phyloP scores from a whole-genome alignment of 2,797 vertebrate species.

The Sciurus vulgaris region DNA sequence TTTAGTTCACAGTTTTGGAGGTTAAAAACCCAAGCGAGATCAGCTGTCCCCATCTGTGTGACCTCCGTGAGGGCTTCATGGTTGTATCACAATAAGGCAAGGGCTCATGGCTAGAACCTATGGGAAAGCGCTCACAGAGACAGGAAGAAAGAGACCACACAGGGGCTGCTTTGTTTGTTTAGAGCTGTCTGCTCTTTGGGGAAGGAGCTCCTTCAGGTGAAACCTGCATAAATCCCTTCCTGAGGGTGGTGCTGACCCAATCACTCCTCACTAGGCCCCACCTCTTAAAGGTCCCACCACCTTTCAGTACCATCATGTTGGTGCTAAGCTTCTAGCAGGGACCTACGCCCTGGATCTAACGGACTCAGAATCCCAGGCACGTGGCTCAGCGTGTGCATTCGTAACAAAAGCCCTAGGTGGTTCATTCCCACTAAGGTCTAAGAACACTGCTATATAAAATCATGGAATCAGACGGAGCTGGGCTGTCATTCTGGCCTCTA shows the following conservation, averaged over 20 bases:
- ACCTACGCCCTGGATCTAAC: rapidly evolving
- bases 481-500: neutral
- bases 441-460: neutral
- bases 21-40: neutral
- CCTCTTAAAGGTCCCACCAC: neutral
- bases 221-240: neutral
- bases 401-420: neutral
- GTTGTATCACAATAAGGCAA: neutral
- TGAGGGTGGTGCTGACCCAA: neutral
- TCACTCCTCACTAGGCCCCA: neutral
- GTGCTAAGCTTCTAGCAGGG: neutral
- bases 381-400: neutral
- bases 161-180: neutral
- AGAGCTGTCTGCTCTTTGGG: neutral
- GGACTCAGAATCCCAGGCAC: neutral
- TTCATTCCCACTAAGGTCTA: neutral
- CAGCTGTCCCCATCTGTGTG: neutral
- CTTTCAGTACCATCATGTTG: no score
- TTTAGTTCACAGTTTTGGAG: neutral
- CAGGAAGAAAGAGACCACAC: neutral
- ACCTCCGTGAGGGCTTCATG: neutral
- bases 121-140: neutral
- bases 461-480: neutral
- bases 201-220: neutral
- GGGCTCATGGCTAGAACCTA: no score